These are phyloP conservation scores for Recurvirostra avosetta DNA, from an alignment of 2,113 vertebrate genomes.

Conservation along the genomic window DNA sequence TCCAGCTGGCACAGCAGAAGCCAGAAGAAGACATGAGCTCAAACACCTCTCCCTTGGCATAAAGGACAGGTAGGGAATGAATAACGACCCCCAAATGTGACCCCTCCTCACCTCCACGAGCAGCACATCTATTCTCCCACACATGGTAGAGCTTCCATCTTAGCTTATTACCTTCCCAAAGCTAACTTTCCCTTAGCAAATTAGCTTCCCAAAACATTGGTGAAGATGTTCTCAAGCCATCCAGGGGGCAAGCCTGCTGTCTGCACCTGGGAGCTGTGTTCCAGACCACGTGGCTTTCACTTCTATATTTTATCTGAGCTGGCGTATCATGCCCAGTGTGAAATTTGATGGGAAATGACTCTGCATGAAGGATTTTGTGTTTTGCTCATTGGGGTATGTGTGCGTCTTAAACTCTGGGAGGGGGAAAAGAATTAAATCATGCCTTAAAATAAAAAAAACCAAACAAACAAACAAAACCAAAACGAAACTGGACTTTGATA, in stretches of 20 bases:
- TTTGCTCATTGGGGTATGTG: background rate
- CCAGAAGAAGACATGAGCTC: background rate
- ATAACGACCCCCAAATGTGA: background rate
- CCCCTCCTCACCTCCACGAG: background rate
- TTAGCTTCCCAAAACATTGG: accelerated
- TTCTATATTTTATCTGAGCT: background rate
- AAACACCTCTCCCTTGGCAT: background rate
- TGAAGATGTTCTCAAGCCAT: background rate
- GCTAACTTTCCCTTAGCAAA: no score
- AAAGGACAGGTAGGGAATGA: background rate
- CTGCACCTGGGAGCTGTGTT: background rate
- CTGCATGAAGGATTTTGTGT: background rate
- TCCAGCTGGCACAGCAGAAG: background rate
- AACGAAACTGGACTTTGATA: background rate
- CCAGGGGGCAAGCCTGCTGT: background rate
- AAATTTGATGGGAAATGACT: background rate
- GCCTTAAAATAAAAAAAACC: background rate
- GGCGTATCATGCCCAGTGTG: background rate
- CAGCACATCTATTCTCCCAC: background rate
- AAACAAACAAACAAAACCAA: no score
- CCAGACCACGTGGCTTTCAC: background rate
- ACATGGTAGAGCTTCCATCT: background rate
- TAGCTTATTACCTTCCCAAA: no score
- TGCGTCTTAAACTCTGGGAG: background rate
- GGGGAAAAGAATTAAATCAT: background rate